Conservation (phyloP, 2,888 invertebrate genomes). For the Polydrusus tereticollis region DNA sequence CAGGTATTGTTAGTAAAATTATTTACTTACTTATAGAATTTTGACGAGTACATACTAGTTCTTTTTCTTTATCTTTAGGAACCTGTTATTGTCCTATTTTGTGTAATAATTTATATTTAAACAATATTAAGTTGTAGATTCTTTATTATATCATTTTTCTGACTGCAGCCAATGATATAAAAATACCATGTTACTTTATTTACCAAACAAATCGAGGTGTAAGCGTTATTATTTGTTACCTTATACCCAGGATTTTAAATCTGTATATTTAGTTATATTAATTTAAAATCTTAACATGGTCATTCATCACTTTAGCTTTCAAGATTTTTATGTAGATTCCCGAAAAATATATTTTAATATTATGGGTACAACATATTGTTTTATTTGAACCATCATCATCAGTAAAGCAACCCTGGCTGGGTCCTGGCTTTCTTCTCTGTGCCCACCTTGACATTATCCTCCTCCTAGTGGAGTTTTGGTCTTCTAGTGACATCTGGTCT, state of each 20-base stretch:
- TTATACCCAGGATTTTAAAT: slow-evolving; percentile 25
- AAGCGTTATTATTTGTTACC: slow-evolving; percentile 21
- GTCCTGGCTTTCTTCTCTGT: too few species aligned
- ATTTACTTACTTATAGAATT: slow-evolving; percentile 50
- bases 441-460: too few species aligned
- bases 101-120: slow-evolving; percentile 21
- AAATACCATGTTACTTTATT: slow-evolving; percentile 9
- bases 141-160: slow-evolving; percentile 44
- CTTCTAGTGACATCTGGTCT: too few species aligned
- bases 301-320: slow-evolving; percentile 58
- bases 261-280: slow-evolving; percentile 41
- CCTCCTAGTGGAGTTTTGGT: too few species aligned
- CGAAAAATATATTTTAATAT: slow-evolving; percentile 64
- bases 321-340: slow-evolving; percentile 62
- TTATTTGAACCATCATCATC: slow-evolving; percentile 8
- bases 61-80: slow-evolving; percentile 46
- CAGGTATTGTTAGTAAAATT: slow-evolving; percentile 48
- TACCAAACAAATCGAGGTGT: slow-evolving; percentile 16
- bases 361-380: slow-evolving; percentile 35
- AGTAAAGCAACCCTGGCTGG: too few species aligned
- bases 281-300: slow-evolving; percentile 54
- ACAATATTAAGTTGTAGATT: slow-evolving; percentile 33
- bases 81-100: slow-evolving; percentile 14
- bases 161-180: slow-evolving; percentile 52
- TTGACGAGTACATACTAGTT: slow-evolving; percentile 57